Conservation (phyloP, 2,113 vertebrate species). For the Plestiodon gilberti region DNA sequence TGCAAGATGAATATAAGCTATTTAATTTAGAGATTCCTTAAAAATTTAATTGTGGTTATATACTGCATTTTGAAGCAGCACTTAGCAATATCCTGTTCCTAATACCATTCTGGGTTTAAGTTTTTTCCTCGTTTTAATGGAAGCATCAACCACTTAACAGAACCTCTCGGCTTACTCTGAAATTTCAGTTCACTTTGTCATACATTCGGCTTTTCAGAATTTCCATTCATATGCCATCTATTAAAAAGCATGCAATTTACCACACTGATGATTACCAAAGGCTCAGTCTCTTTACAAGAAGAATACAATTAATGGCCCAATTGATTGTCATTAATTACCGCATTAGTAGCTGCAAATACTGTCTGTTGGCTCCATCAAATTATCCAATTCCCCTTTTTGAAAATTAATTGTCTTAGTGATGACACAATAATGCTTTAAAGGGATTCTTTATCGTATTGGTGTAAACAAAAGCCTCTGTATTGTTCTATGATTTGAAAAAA, state of each 20-base stretch:
- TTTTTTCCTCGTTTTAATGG: conserved; percentile 60
- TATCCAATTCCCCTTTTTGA: not conserved
- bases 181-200: conserved; percentile 53
- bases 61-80: conserved; percentile 33
- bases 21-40: conserved; percentile 50
- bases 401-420: conserved; percentile 12
- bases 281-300: not conserved
- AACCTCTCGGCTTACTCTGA: conserved; percentile 44
- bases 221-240: conserved; percentile 45
- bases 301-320: conserved; percentile 49
- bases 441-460: not conserved
- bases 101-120: conserved; percentile 17
- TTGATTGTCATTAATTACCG: conserved; percentile 47
- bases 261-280: conserved; percentile 18
- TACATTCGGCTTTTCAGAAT: conserved; percentile 46
- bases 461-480: not conserved
- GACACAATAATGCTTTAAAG: conserved; percentile 19
- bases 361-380: conserved; percentile 38
- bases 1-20: conserved; percentile 20
- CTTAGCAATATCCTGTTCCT: conserved; percentile 44
- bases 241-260: conserved; percentile 59
- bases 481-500: not conserved
- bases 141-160: conserved; percentile 59
- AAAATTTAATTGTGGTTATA: conserved; percentile 27
- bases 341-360: conserved; percentile 25